Base-by-base conservation (phyloP, 2,888 invertebrate genomes). In the Labia minor region DNA sequence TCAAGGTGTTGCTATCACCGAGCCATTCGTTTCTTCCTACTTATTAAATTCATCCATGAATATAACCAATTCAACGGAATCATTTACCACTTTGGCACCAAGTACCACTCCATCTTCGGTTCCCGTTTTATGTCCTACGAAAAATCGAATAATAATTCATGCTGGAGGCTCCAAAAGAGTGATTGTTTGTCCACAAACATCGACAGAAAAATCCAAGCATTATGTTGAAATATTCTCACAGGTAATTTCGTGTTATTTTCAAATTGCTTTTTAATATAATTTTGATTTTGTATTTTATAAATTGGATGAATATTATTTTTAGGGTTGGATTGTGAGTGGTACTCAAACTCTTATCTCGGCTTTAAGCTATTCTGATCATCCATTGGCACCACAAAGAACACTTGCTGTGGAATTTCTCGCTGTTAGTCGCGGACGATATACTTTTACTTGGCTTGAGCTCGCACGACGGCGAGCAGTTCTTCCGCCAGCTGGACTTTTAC, bases 401-500 rank as follows among this genome's bases (percentile, higher is more conserved):
- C 81, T 93, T 33, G 85, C 89, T 66, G 85, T 92, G 0, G 92
- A 93, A 74, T 90, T 92, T 72, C 80, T 91, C 70, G 86, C 89
- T 49, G 84, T 84, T 66, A 90, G 92, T 73, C 82, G 84, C 65
- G 90, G 87, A 19, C 82, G 85, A 8, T 92, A 90, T 76, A 83
- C 84, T 63, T 83, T 92, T 63, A 86, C 88, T 69, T 93, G 92
- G 92, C 81, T 92, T 76, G 92, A 93, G 78, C 82, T 92, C 74
- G 84, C 88, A 69, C 85, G 85, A 75, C 81, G 83, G 70, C 80
- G 83, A 67, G 79, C 84, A 4, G 79, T 81, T 61, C 75, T 82
- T 0, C 77, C 79, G 72, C 77, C 84, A 70, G 79, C 81, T 69
- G 82, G 86, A 68, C 80, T 80, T 71, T 82, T 85, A 0, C 78